These are phyloP conservation scores for Batillaria attramentaria DNA, from an alignment of 1,140 invertebrate genomes.

Conservation along the genomic window DNA sequence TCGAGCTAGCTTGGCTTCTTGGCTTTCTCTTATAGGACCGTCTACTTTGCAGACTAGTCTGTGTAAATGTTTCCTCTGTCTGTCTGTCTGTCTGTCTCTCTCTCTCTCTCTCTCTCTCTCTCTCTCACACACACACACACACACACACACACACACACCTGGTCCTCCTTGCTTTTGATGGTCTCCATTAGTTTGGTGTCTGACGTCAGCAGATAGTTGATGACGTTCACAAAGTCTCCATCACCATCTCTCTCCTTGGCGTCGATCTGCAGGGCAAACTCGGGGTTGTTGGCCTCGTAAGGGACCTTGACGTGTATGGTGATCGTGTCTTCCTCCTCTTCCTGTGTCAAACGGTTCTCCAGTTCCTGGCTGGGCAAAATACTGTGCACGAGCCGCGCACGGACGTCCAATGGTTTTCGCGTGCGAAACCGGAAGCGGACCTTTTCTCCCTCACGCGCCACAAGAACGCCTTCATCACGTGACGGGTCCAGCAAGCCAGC, in stretches of 20 bases:
- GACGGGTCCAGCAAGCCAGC: slow-evolving; percentile 14
- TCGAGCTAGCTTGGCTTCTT: too few relatives aligned
- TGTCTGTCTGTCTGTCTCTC: too few relatives aligned
- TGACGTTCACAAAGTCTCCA: slow-evolving; percentile 3
- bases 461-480: slow-evolving; percentile 15
- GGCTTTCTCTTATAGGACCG: too few relatives aligned
- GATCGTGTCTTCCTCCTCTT: slow-evolving; percentile 3
- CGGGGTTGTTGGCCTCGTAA: slow-evolving; percentile 5
- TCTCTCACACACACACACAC: too few relatives aligned
- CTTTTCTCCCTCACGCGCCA: slow-evolving; percentile 21
- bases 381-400: slow-evolving; percentile 11
- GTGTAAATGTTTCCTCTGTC: too few relatives aligned
- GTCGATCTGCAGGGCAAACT: slow-evolving; percentile 19
- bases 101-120: too few relatives aligned
- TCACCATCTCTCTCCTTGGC: slow-evolving; percentile 19
- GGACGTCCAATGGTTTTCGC: background rate
- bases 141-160: background rate
- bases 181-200: slow-evolving; percentile 9
- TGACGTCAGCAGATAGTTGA: slow-evolving; percentile 25
- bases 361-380: background rate
- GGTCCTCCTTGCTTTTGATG: background rate
- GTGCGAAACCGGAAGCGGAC: slow-evolving; percentile 22
- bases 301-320: slow-evolving; percentile 11
- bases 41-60: too few relatives aligned
- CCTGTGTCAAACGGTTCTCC: background rate